Conservation (phyloP, 2,113 vertebrate genomes). For the Onychorhynchus coronatus region DNA sequence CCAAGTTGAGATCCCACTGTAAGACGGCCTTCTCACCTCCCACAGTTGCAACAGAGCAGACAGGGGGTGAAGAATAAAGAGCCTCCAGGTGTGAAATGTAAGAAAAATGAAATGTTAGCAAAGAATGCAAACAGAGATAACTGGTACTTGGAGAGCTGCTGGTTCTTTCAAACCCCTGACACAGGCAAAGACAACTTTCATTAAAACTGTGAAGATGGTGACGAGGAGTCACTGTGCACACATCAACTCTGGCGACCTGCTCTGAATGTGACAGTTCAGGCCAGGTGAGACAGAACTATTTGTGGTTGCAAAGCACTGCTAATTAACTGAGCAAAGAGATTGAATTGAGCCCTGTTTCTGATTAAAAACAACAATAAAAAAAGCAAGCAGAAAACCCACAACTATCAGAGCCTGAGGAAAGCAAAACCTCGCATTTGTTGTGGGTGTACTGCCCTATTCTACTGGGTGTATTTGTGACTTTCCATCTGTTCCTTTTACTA, state of each 20-base stretch:
- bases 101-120: neutral
- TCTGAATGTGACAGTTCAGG: neutral
- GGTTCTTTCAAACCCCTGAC: neutral
- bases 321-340: neutral
- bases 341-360: neutral
- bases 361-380: conserved; percentile 2
- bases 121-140: conserved; percentile 19
- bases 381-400: neutral
- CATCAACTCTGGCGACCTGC: neutral
- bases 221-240: neutral
- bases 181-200: neutral
- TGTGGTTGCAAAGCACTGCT: neutral
- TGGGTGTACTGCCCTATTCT: neutral
- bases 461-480: neutral
- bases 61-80: neutral
- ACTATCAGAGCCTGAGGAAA: neutral
- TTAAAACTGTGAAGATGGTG: neutral
- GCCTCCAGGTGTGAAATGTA: neutral
- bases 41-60: neutral
- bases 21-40: neutral
- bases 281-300: neutral
- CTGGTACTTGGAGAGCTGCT: neutral
- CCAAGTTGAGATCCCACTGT: neutral
- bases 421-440: neutral
- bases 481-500: neutral